Conservation (phyloP, 2,797 vertebrate genomes). For the Scolopax bukidnonensis region DNA sequence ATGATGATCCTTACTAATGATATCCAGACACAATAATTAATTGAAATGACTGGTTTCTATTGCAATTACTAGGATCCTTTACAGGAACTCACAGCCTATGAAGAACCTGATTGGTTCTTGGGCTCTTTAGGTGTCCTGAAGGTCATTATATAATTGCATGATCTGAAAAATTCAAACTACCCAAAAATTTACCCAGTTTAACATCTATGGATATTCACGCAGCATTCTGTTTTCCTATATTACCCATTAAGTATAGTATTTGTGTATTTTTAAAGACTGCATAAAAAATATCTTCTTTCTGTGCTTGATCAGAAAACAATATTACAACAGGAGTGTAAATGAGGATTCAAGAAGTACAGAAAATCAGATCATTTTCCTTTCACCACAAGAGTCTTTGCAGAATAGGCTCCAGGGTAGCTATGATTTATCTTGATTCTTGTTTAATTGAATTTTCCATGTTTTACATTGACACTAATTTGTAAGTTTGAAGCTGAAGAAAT, state of each 20-base stretch:
- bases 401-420: neutral
- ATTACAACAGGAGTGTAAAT: neutral
- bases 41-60: neutral
- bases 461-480: neutral
- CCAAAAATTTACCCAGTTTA: neutral
- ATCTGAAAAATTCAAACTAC: neutral
- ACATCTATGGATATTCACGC: neutral
- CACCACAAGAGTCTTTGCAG: neutral
- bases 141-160: neutral
- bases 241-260: neutral
- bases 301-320: neutral
- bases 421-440: neutral
- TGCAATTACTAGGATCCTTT: neutral
- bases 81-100: neutral
- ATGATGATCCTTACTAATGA: neutral
- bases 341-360: neutral
- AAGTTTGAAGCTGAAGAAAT: slow-evolving; percentile 14
- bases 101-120: neutral
- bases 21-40: neutral
- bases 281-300: neutral
- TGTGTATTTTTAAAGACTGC: neutral
- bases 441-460: neutral
- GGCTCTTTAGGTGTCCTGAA: neutral
- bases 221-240: neutral
- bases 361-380: neutral